Evolutionary conservation across 2,113 vertebrate genomes (phyloP).

Genomic region (Micromys minutus): DNA sequence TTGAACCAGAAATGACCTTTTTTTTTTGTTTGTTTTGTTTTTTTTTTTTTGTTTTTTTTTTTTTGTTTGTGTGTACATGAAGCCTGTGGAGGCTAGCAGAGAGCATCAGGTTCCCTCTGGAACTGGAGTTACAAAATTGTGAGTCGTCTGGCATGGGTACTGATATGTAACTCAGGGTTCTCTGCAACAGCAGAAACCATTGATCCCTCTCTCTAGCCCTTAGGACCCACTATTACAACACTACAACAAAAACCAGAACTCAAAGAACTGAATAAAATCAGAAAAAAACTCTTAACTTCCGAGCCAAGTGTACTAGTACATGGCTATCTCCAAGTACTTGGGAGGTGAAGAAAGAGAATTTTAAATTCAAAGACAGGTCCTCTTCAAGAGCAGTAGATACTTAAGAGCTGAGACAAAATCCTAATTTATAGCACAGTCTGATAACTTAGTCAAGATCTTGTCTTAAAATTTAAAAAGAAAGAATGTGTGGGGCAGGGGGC

Average conservation of each 20-base stretch:
- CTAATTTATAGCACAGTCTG: not conserved
- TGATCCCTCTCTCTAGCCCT: not conserved
- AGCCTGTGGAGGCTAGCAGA: not conserved
- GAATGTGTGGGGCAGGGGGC: rapidly evolving
- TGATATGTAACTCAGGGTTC: not conserved
- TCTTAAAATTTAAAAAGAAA: not conserved
- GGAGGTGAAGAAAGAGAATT: not conserved
- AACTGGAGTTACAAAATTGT: not conserved
- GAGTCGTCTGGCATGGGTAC: not conserved
- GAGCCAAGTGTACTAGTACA: not conserved
- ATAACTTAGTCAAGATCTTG: not conserved
- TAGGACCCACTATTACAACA: not conserved
- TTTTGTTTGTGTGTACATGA: not conserved
- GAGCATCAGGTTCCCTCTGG: not conserved
- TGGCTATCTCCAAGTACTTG: not conserved
- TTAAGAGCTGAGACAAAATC: not conserved
- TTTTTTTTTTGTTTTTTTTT: not conserved
- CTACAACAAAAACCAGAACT: not conserved
- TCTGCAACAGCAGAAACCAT: not conserved
- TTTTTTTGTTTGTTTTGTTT: not conserved
- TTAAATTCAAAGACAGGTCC: not conserved
- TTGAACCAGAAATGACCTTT: not conserved
- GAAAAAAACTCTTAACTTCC: constrained; percentile 2
- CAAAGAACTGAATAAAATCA: constrained; percentile 38
- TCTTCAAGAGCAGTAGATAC: not conserved